phyloP scores from a whole-genome alignment of 2,113 vertebrate genomes.

The Pandion haliaetus region DNA sequence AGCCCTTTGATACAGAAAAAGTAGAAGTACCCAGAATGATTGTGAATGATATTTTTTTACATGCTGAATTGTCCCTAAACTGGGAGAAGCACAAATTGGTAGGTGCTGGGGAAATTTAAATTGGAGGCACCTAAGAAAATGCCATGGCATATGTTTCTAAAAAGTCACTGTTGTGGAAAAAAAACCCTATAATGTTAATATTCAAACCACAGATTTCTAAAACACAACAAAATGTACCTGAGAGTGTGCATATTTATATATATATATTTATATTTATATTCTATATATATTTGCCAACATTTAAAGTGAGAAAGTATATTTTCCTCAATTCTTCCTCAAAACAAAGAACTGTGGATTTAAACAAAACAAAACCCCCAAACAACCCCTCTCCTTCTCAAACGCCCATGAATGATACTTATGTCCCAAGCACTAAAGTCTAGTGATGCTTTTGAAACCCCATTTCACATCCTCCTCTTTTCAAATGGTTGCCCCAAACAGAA shows the following conservation, averaged over 20 bases:
- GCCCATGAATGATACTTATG: not conserved
- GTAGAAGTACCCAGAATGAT: not conserved
- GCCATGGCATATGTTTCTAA: not conserved
- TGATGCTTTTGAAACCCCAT: conserved; percentile 14
- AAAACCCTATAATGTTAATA: conserved; percentile 37
- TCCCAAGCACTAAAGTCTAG: not conserved
- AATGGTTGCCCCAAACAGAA: conserved; percentile 52
- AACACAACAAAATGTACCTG: conserved; percentile 77
- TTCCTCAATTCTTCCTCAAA: conserved; percentile 53
- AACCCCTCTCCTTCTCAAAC: not conserved
- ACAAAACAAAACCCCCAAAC: not conserved
- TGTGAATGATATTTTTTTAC: not conserved
- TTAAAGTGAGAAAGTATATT: conserved; percentile 65
- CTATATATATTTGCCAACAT: conserved; percentile 61
- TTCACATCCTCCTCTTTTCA: conserved; percentile 15
- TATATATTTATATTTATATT: conserved; percentile 57
- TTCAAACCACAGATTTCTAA: conserved; percentile 74
- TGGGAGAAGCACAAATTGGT: not conserved
- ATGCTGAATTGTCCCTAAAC: not conserved
- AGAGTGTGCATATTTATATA: conserved; percentile 74
- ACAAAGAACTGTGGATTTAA: conserved; percentile 55
- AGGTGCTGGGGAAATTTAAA: conserved; percentile 25
- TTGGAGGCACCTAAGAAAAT: conserved; percentile 15
- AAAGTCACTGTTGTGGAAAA: conserved; percentile 16
- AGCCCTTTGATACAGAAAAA: not conserved